These are phyloP conservation scores for Dynastes tityus DNA, from an alignment of 2,888 invertebrate species.

Conservation along the genomic window DNA sequence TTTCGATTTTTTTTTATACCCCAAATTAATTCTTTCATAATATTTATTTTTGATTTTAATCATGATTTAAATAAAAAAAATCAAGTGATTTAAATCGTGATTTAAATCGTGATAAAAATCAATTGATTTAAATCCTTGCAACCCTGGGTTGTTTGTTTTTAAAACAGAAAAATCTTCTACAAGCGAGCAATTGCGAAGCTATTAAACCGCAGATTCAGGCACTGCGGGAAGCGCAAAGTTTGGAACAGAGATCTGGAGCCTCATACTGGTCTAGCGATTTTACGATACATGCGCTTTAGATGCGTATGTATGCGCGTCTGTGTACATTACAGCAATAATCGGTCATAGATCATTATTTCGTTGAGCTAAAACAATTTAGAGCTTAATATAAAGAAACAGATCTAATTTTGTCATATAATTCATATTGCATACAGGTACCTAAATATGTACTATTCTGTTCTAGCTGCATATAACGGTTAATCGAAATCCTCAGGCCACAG, in stretches of 20 bases:
- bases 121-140: too few species aligned
- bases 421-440: too few species aligned
- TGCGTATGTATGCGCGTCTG: not conserved
- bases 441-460: too few species aligned
- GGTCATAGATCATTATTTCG: conserved; percentile 10
- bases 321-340: not conserved
- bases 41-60: too few species aligned
- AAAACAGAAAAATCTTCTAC: not conserved
- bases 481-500: too few species aligned
- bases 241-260: not conserved
- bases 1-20: too few species aligned
- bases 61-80: too few species aligned
- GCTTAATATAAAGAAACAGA: not conserved
- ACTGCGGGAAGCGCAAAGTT: conserved; percentile 17
- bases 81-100: too few species aligned
- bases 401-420: too few species aligned
- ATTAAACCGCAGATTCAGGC: conserved; percentile 22
- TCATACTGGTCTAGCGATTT: conserved; percentile 13
- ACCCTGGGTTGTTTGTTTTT: conserved; percentile 15
- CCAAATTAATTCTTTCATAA: too few species aligned
- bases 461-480: too few species aligned
- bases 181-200: not conserved
- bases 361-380: not conserved
- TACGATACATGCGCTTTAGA: conserved; percentile 9
- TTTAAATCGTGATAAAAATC: too few species aligned